These are phyloP conservation scores for Phalacrocorax pelagicus DNA, from an alignment of 2,113 vertebrate genomes.

Conservation along the genomic window DNA sequence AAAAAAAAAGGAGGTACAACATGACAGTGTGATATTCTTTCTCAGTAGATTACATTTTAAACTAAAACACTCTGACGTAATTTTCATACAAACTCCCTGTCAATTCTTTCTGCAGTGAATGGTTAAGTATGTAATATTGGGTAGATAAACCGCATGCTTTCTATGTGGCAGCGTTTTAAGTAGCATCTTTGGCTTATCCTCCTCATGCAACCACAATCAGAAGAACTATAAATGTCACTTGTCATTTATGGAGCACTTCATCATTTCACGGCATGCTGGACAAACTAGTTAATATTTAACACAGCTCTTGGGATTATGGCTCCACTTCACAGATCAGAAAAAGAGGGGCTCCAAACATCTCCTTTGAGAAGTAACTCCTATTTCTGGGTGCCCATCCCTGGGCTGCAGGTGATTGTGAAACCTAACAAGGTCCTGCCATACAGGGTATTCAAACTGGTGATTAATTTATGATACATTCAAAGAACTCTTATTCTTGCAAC, in stretches of 20 bases:
- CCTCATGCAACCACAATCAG: not conserved
- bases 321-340: not conserved
- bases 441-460: not conserved
- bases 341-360: not conserved
- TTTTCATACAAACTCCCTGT: not conserved
- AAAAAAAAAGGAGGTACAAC: not conserved
- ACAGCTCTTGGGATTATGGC: not conserved
- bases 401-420: not conserved
- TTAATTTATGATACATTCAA: not conserved
- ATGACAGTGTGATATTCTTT: not conserved
- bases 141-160: not conserved
- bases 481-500: not conserved
- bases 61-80: not conserved
- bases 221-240: not conserved
- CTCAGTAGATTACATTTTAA: not conserved
- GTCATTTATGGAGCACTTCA: not conserved
- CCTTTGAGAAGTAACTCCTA: not conserved
- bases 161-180: not conserved
- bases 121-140: not conserved
- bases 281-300: constrained; percentile 10
- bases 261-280: not conserved
- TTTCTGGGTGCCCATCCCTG: not conserved
- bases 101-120: not conserved
- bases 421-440: not conserved
- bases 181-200: not conserved